phyloP scores from a whole-genome alignment of 2,888 invertebrate species.

The Aricia artaxerxes region DNA sequence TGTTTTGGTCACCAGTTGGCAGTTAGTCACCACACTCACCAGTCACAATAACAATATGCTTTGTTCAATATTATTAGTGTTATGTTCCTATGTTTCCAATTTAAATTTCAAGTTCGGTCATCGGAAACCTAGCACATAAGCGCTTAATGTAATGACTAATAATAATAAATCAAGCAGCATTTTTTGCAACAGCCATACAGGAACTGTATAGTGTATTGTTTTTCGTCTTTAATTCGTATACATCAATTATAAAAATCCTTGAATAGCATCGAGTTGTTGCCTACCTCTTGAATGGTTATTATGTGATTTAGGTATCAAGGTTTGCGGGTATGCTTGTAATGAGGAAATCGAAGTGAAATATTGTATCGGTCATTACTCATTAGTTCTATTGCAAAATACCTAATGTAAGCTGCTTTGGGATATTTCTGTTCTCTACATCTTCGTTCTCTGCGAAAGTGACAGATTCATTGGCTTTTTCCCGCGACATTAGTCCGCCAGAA shows the following conservation, averaged over 20 bases:
- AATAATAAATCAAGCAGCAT: not conserved
- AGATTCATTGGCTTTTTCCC: too few relatives aligned
- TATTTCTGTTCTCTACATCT: not conserved
- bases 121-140: too few relatives aligned
- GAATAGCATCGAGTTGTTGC: constrained; percentile 24
- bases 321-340: not conserved
- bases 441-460: not conserved
- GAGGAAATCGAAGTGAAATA: not conserved
- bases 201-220: constrained; percentile 9
- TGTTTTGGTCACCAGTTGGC: too few relatives aligned
- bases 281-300: constrained; percentile 18
- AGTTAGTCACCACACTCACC: too few relatives aligned
- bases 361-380: constrained; percentile 5
- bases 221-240: constrained; percentile 5
- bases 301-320: constrained; percentile 21
- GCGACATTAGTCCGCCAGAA: too few relatives aligned
- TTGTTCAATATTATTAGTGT: too few relatives aligned
- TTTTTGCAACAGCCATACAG: not conserved
- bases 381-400: too few relatives aligned
- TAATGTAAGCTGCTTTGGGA: not conserved
- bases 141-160: not conserved
- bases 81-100: too few relatives aligned
- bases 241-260: constrained; percentile 23
- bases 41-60: too few relatives aligned
- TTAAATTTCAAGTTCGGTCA: too few relatives aligned